A percentile compares a stretch with the other conserved stretches of the same genome.
Conservation (phyloP, 2,797 vertebrate species). For the Tinamus major region DNA sequence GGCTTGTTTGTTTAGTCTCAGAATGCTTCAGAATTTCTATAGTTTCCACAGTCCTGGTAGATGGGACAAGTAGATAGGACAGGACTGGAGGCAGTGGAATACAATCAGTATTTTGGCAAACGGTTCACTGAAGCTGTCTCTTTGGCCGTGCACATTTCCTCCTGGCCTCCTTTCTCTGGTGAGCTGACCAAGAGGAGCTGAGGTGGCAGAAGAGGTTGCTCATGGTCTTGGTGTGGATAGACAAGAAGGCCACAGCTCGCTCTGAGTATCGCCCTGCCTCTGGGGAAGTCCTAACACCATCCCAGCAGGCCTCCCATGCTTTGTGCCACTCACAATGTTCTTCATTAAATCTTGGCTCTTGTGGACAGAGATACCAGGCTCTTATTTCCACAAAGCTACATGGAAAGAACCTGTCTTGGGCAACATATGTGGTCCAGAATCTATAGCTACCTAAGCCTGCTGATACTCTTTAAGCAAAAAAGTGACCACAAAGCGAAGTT, state of each 20-base stretch:
- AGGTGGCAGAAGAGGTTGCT: not conserved
- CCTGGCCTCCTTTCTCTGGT: not conserved
- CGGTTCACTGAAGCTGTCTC: not conserved
- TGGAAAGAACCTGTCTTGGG: not conserved
- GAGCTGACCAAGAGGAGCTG: not conserved
- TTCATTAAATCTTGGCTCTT: not conserved
- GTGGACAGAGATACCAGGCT: fast-evolving
- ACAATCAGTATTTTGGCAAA: not conserved
- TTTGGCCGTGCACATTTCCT: not conserved
- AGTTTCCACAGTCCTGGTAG: not conserved
- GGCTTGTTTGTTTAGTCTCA: not conserved
- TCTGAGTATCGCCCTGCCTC: not conserved
- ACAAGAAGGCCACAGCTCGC: not conserved
- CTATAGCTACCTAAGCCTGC: not conserved
- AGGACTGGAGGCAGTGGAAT: not conserved
- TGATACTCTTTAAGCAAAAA: not conserved
- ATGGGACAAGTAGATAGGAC: not conserved
- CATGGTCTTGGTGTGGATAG: fast-evolving
- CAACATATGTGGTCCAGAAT: not conserved
- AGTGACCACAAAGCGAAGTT: not conserved
- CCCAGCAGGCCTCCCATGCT: fast-evolving
- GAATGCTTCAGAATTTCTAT: not conserved
- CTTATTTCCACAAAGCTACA: fast-evolving
- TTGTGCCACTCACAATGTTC: not conserved
- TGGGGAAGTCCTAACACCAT: not conserved